Conservation (phyloP, 2,888 invertebrate species). For the Therioaphis trifolii region DNA sequence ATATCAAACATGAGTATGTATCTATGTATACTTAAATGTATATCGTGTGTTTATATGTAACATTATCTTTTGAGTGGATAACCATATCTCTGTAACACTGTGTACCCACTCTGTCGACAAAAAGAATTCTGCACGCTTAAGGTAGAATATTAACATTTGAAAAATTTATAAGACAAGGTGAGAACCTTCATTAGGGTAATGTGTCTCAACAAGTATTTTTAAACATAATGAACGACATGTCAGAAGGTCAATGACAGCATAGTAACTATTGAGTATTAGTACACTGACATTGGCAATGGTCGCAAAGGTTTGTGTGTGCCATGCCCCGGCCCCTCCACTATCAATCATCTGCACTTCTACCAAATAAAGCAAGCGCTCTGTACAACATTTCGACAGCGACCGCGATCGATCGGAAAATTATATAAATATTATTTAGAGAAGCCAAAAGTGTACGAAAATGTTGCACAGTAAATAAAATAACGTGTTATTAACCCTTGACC, state of each 20-base stretch:
- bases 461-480: not conserved
- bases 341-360: too few relatives aligned
- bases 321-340: too few relatives aligned
- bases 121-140: not conserved
- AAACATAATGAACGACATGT: slow-evolving; percentile 37
- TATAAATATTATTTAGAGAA: slow-evolving; percentile 33
- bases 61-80: not conserved
- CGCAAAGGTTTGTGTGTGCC: not conserved
- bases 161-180: not conserved
- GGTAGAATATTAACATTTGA: not conserved
- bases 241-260: slow-evolving; percentile 21
- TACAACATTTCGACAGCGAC: not conserved
- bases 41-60: too few relatives aligned
- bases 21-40: too few relatives aligned
- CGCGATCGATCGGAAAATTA: slow-evolving; percentile 1
- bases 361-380: slow-evolving; percentile 2
- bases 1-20: too few relatives aligned
- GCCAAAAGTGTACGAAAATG: not conserved
- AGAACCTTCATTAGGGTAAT: slow-evolving; percentile 22
- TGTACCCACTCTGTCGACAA: not conserved
- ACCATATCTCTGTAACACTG: not conserved
- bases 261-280: not conserved
- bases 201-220: slow-evolving; percentile 44
- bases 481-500: slow-evolving; percentile 40
- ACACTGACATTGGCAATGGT: slow-evolving; percentile 46